Evolutionary conservation across 2,797 vertebrate species (phyloP).

Genomic region (Rhinoraja longicauda): DNA sequence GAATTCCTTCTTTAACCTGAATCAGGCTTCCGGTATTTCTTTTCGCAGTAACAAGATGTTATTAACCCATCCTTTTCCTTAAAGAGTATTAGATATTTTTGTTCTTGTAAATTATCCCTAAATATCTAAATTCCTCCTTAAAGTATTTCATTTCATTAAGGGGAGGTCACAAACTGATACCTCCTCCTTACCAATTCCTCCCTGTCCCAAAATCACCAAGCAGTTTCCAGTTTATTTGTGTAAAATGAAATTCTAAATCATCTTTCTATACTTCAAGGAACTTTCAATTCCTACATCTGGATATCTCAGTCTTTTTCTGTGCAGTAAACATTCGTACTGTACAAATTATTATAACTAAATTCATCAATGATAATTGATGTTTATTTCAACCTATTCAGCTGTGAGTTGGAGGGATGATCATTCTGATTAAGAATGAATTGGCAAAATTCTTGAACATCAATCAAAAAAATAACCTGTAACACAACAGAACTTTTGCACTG

Average conservation of each 20-base stretch:
- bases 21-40: not conserved
- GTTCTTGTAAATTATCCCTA: not conserved
- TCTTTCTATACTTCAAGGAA: not conserved
- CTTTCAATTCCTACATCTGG: not conserved
- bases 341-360: not conserved
- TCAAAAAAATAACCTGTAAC: not conserved
- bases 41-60: not conserved
- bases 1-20: slow-evolving; percentile 2
- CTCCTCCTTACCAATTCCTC: not conserved
- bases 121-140: not conserved
- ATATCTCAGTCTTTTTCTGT: not conserved
- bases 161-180: not conserved
- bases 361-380: not conserved
- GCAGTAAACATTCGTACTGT: not conserved
- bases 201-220: not conserved
- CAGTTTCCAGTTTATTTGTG: not conserved
- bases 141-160: not conserved
- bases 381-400: not conserved
- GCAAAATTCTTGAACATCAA: not conserved
- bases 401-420: not conserved
- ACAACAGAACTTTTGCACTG: not conserved
- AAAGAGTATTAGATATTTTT: not conserved
- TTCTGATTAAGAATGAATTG: not conserved
- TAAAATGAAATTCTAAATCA: not conserved
- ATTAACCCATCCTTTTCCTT: not conserved